Base-by-base conservation (phyloP, 2,113 vertebrate genomes). In the Solea senegalensis region DNA sequence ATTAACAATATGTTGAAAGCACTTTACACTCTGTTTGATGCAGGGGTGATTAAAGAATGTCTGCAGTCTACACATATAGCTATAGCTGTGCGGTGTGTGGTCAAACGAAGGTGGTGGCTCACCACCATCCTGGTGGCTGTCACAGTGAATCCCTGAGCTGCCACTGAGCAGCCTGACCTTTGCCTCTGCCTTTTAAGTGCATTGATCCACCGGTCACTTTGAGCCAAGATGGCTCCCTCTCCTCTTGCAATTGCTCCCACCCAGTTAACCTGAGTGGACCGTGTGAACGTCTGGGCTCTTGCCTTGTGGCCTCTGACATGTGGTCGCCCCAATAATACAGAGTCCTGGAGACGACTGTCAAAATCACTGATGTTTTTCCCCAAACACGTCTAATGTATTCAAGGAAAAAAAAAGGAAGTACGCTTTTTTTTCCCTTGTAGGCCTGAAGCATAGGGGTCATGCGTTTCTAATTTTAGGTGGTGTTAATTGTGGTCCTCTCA, bases 191-290 rank as follows among this genome's bases (percentile, higher is more conserved):
- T 90, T 91, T 90, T 89, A 88, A 87, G 82, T 65, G 79, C 86
- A 91, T 92, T 90, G 92, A 94, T 93, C 88, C 28, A 8, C 62
- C 52, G 74, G 79, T 86, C 82, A 88, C 84, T 91, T 83, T 69
- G 78, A 88, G 74, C 84, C 81, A 81, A 82, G 77, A 82, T 82
- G 79, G 82, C 57, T 59, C n/a, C 56, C 73, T 69, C 69, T 75
- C 69, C 75, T 72, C 60, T 55, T 5, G 14, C 54, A 34, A 34
- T 65, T 9, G 28, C 61, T 71, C 59, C 65, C 54, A 46, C 26
- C 74, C 50, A 70, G 68, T 86, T 87, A 82, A 87, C 86, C 86
- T 59, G 74, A 56, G 53, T 46, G 57, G 59, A 65, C 68, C 34
- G 28, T 6, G 68, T 46, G 82, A 75, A 73, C 49, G 74, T 69